Evolutionary conservation across 2,797 vertebrate genomes (phyloP).

Genomic region (Urophycis tenuis): DNA sequence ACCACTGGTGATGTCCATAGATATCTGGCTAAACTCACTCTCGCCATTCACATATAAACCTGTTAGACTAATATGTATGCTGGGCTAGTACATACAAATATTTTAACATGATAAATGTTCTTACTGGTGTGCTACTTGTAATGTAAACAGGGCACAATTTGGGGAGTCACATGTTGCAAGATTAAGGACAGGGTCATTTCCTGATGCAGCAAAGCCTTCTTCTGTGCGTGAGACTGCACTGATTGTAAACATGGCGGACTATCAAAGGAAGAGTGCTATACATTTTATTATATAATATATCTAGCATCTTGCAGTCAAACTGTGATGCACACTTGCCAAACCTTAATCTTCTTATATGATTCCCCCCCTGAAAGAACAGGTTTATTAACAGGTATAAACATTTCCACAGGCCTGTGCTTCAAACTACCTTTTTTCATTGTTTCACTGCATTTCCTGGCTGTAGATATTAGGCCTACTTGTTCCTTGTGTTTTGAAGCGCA

Average conservation of each 20-base stretch:
- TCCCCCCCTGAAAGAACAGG: neutral
- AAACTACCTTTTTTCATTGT: no score
- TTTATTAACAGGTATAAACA: neutral
- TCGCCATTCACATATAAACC: neutral
- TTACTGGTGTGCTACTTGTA: neutral
- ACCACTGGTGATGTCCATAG: slow-evolving; percentile 55
- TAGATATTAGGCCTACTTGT: neutral
- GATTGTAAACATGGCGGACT: neutral
- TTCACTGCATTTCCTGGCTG: no score
- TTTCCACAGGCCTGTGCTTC: neutral
- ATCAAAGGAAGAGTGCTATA: neutral
- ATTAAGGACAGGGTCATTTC: neutral
- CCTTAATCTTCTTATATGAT: neutral
- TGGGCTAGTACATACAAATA: neutral
- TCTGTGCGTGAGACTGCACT: neutral
- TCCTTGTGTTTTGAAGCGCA: neutral
- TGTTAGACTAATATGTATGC: neutral
- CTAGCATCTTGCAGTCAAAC: neutral
- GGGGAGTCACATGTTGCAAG: neutral
- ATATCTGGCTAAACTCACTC: slow-evolving; percentile 19
- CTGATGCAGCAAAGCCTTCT: neutral
- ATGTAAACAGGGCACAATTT: neutral
- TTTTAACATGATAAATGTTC: neutral
- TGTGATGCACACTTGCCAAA: neutral
- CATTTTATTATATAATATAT: neutral